These are phyloP conservation scores for Pardosa pseudoannulata DNA, from an alignment of 2,888 invertebrate genomes.

Conservation along the genomic window DNA sequence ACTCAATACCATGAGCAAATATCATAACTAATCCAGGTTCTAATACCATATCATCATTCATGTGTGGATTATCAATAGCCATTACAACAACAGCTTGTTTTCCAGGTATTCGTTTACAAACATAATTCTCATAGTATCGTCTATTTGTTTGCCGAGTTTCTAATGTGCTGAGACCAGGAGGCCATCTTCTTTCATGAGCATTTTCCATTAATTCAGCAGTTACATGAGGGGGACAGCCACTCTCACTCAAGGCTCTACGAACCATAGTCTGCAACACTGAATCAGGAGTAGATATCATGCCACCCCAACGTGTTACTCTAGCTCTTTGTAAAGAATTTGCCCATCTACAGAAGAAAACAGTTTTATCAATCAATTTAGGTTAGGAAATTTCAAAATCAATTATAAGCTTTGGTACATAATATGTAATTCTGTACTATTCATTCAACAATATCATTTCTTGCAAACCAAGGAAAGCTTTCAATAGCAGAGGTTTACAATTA, in stretches of 20 bases:
- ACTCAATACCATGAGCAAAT: conserved; percentile 94
- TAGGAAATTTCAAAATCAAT: no score
- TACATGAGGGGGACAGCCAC: conserved; percentile 94
- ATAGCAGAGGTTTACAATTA: no score
- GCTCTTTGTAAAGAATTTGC: conserved; percentile 88
- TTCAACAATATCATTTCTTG: no score
- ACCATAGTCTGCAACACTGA: conserved; percentile 95
- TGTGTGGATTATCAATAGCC: conserved; percentile 95
- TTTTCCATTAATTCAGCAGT: conserved; percentile 97
- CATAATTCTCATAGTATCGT: conserved; percentile 93
- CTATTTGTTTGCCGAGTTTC: conserved; percentile 96
- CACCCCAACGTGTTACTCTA: conserved; percentile 96
- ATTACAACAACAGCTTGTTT: conserved; percentile 91
- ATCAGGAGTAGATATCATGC: conserved; percentile 98
- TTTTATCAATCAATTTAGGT: no score
- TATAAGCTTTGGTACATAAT: no score
- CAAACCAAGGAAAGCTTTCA: no score
- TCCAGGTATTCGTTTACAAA: conserved; percentile 93
- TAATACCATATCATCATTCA: conserved; percentile 96
- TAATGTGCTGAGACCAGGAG: conserved; percentile 90
- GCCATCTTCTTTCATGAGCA: conserved; percentile 97
- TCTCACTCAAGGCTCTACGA: conserved; percentile 92
- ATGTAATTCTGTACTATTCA: no score
- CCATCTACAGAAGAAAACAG: conserved; percentile 80
- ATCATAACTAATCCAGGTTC: conserved; percentile 98